Conservation (phyloP, 2,888 invertebrate genomes). For the Drosophila acutilabella region DNA sequence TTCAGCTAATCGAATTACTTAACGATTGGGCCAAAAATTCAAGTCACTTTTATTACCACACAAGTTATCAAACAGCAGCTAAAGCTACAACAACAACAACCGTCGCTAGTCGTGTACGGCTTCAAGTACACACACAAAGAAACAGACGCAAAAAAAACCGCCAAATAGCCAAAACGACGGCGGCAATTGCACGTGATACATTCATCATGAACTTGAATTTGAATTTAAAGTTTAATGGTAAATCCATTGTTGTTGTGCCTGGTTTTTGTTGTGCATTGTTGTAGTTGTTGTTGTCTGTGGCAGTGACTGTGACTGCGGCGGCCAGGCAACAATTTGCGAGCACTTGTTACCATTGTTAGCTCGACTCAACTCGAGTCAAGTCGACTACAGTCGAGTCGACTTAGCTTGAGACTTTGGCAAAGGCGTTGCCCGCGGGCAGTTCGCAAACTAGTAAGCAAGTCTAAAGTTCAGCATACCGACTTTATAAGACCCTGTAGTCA, state of each 20-base stretch:
- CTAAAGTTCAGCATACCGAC: too few species aligned
- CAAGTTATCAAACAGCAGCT: constrained; percentile 48
- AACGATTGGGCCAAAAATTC: constrained; percentile 32
- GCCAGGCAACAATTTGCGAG: constrained; percentile 67
- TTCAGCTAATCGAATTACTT: constrained; percentile 28
- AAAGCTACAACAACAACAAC: constrained; percentile 13
- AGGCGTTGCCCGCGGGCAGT: constrained; percentile 58
- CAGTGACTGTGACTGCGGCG: constrained; percentile 16
- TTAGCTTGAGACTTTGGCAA: constrained; percentile 23
- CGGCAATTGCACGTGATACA: constrained; percentile 75
- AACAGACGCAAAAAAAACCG: constrained; percentile 44
- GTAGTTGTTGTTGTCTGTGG: constrained; percentile 32
- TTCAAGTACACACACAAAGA: constrained; percentile 51
- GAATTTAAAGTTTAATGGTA: constrained; percentile 81
- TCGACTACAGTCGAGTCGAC: constrained; percentile 13
- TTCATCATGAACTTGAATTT: constrained; percentile 82
- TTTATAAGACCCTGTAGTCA: too few species aligned
- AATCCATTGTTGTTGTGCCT: constrained; percentile 56
- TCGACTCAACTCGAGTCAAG: constrained; percentile 15
- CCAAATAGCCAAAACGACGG: constrained; percentile 47
- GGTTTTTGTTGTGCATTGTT: constrained; percentile 26
- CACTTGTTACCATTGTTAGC: constrained; percentile 71
- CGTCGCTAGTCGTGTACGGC: constrained; percentile 47
- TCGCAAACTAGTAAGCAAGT: constrained; percentile 18
- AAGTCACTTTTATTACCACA: constrained; percentile 52